These are phyloP conservation scores for Campoletis raptor DNA, from an alignment of 2,888 invertebrate species.

Conservation along the genomic window DNA sequence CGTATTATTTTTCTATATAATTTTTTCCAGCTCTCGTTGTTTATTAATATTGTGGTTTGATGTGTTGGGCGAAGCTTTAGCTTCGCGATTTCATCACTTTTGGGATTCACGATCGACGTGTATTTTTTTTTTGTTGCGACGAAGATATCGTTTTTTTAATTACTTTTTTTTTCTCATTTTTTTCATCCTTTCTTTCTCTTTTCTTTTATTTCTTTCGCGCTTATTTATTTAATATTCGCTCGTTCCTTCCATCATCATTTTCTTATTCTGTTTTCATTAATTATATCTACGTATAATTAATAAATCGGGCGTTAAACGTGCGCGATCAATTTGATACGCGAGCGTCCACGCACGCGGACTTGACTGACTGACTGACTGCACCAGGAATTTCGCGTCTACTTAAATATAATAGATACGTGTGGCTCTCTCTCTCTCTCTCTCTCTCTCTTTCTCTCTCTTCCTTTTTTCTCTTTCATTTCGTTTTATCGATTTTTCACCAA, in stretches of 20 bases:
- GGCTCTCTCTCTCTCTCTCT: conserved; percentile 52
- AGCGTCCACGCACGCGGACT: conserved; percentile 49
- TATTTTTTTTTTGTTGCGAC: conserved; percentile 12
- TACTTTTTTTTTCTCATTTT: conserved; percentile 1
- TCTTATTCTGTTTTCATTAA: conserved; percentile 39
- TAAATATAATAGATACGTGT: conserved; percentile 72
- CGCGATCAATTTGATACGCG: conserved; percentile 19
- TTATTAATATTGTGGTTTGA: conserved; percentile 13
- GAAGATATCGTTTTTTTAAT: conserved; percentile 36
- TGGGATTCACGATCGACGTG: conserved; percentile 59
- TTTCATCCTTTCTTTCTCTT: conserved; percentile 2
- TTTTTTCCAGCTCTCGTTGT: conserved; percentile 25
- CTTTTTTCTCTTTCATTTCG: conserved; percentile 48
- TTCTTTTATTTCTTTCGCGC: conserved; percentile 32
- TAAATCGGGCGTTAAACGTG: conserved; percentile 53
- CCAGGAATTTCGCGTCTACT: conserved; percentile 79
- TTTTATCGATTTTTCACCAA: conserved; percentile 60
- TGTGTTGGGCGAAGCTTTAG: conserved; percentile 16
- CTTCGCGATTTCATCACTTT: conserved; percentile 29
- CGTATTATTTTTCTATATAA: conserved; percentile 27
- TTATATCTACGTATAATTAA: conserved; percentile 35
- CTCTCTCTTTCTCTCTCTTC: conserved; percentile 31
- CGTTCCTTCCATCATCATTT: conserved; percentile 4
- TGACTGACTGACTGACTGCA: conserved; percentile 80
- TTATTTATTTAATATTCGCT: conserved; percentile 9